phyloP scores from a whole-genome alignment of 2,888 invertebrate species.

The Apotomis capreana region DNA sequence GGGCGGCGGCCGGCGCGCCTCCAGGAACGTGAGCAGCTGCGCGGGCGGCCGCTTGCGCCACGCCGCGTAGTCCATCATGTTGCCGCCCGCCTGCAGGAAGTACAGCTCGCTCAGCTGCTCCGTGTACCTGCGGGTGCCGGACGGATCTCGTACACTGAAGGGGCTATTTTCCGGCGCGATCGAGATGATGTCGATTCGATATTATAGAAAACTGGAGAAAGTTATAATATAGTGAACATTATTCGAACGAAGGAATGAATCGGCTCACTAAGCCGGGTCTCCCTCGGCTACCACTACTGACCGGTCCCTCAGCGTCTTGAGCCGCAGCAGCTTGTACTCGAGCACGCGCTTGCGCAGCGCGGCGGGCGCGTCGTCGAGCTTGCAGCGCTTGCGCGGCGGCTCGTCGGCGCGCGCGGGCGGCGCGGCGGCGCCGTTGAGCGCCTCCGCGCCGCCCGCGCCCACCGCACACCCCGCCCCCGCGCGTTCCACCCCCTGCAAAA shows the following conservation, averaged over 20 bases:
- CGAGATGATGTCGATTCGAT: no score
- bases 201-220: no score
- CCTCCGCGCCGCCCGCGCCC: slow-evolving; percentile 48
- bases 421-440: slow-evolving; percentile 54
- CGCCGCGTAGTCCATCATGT: slow-evolving; percentile 93
- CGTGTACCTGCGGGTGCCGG: slow-evolving; percentile 80
- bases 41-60: slow-evolving; percentile 93
- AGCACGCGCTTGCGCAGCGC: slow-evolving; percentile 86
- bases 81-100: slow-evolving; percentile 93
- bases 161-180: not conserved
- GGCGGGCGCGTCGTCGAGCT: slow-evolving; percentile 62
- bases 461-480: slow-evolving; percentile 39
- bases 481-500: slow-evolving; percentile 71
- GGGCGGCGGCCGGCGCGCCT: slow-evolving; percentile 86
- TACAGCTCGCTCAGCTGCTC: slow-evolving; percentile 93
- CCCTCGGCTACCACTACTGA: slow-evolving; percentile 47
- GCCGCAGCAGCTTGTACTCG: slow-evolving; percentile 87
- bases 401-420: slow-evolving; percentile 52
- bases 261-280: no score
- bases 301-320: slow-evolving; percentile 88
- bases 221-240: no score
- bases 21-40: slow-evolving; percentile 89
- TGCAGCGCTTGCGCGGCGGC: slow-evolving; percentile 68
- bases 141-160: slow-evolving; percentile 43
- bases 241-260: no score